phyloP scores from a whole-genome alignment of 1,140 invertebrate species.

The Oryzaephilus surinamensis region DNA sequence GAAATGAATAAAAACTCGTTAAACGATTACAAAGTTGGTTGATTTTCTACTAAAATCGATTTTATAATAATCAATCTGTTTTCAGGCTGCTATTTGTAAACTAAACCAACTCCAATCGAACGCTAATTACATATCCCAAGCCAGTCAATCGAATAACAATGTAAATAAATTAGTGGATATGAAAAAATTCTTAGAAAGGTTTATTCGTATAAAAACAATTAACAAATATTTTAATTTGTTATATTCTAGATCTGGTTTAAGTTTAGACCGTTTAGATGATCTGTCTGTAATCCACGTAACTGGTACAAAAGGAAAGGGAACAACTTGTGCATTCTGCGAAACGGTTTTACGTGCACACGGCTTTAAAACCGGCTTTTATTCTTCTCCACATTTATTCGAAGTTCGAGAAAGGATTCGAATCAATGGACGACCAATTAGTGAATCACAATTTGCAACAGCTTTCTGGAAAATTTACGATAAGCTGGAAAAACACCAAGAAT shows the following conservation, averaged over 20 bases:
- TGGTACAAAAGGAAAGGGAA: conserved; percentile 94
- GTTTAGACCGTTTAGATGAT: conserved; percentile 48
- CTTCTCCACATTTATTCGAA: conserved; percentile 88
- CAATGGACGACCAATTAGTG: conserved; percentile 62
- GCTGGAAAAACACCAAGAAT: conserved; percentile 44
- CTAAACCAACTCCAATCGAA: not conserved
- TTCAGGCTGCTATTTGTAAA: too few species aligned
- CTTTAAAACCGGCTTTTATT: conserved; percentile 87
- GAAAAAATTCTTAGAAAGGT: not conserved
- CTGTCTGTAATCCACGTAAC: conserved; percentile 86
- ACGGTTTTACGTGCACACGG: conserved; percentile 77
- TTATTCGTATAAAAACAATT: conserved; percentile 3
- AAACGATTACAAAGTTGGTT: too few species aligned
- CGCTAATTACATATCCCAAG: conserved; percentile 3
- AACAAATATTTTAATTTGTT: conserved; percentile 9
- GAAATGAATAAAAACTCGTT: too few species aligned
- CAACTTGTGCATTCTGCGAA: conserved; percentile 89
- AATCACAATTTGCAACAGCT: conserved; percentile 1
- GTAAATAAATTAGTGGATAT: not conserved
- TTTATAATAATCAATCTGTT: too few species aligned
- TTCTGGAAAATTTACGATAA: conserved; percentile 17
- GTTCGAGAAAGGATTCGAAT: conserved; percentile 90
- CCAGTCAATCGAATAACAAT: conserved; percentile 3
- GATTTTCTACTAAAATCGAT: too few species aligned
- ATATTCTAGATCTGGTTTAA: conserved; percentile 48